phyloP scores from a whole-genome alignment of 2,113 vertebrate genomes.

The Istiophorus platypterus region DNA sequence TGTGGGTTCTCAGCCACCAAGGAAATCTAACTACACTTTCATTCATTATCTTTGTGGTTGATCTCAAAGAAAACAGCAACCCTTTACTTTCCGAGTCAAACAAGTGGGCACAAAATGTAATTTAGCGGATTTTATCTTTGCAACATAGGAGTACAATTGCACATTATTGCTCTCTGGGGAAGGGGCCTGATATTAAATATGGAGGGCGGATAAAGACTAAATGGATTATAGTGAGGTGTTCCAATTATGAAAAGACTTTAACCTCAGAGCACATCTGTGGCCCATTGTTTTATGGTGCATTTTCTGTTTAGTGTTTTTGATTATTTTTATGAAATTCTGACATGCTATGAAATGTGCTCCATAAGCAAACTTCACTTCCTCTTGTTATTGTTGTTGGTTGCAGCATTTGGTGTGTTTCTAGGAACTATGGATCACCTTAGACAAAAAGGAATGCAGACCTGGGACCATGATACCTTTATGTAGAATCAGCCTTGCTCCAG shows the following conservation, averaged over 20 bases:
- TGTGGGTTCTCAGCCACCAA: slow-evolving; percentile 67
- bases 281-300: no score
- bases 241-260: background rate
- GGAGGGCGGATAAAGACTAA: slow-evolving; percentile 1
- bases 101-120: background rate
- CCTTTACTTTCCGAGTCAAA: slow-evolving; percentile 43
- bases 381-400: background rate
- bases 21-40: slow-evolving; percentile 53
- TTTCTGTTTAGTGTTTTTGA: no score
- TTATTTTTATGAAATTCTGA: no score
- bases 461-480: background rate
- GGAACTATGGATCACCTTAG: background rate
- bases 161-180: slow-evolving; percentile 14
- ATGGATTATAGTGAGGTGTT: background rate
- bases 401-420: background rate
- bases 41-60: slow-evolving; percentile 49
- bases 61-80: slow-evolving; percentile 44
- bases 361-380: background rate
- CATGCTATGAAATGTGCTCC: background rate
- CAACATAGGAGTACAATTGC: background rate
- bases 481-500: no score
- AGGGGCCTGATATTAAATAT: slow-evolving; percentile 24
- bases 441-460: background rate
- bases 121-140: background rate
- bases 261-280: background rate